Evolutionary conservation across 2,888 invertebrate genomes (phyloP).

Genomic region (Liopterus haemorrhoidalis): DNA sequence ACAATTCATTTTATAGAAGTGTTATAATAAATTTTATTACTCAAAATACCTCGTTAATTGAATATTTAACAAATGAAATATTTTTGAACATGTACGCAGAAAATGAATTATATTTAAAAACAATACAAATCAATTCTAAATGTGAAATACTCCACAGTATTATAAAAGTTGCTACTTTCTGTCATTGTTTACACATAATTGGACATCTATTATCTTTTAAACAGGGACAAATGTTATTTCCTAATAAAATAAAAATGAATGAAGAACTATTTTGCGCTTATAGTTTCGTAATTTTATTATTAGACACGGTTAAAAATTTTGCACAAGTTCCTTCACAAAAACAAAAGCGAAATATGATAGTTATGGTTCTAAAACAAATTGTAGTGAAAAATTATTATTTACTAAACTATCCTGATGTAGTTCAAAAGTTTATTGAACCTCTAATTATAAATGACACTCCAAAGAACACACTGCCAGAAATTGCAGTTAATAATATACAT

Average conservation of each 20-base stretch:
- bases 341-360: constrained; percentile 20
- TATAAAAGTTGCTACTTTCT: constrained; percentile 16
- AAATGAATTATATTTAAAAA: constrained; percentile 1
- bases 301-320: constrained; percentile 11
- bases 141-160: constrained; percentile 10
- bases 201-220: constrained; percentile 16
- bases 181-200: constrained; percentile 19
- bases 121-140: too few relatives aligned
- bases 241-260: constrained; percentile 13
- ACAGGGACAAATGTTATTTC: constrained; percentile 19
- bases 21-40: constrained; percentile 21
- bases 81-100: constrained; percentile 8
- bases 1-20: constrained; percentile 22
- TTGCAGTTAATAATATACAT: constrained; percentile 23
- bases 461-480: constrained; percentile 20
- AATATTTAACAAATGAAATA: constrained; percentile 14
- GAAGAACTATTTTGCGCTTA: constrained; percentile 11
- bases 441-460: constrained; percentile 21
- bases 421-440: constrained; percentile 27
- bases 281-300: constrained; percentile 9
- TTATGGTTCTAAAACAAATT: constrained; percentile 19
- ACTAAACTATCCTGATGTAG: constrained; percentile 21
- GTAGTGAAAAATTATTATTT: constrained; percentile 25
- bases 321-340: constrained; percentile 7
- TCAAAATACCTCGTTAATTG: constrained; percentile 13